Base-by-base conservation (phyloP, 2,113 vertebrate genomes). In the Brachirus orientalis region DNA sequence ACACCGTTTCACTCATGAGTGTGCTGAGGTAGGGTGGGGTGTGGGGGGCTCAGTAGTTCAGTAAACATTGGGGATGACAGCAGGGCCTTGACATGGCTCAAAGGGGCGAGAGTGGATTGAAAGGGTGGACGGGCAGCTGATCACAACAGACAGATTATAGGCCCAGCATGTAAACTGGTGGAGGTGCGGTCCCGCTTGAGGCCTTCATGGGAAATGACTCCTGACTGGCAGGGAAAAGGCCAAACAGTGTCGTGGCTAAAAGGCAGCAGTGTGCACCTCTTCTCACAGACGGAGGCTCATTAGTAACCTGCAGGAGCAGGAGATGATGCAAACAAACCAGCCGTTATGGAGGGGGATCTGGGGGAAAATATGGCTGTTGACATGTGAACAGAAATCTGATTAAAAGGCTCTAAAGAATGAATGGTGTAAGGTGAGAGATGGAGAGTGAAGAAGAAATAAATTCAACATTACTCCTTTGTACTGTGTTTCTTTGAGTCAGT, bases 121-220 rank as follows among this genome's bases (percentile, higher is more conserved):
- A 47, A 80, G 38, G 66, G 57, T 48, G 75, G 69, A 81, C 69
- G 19, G 76, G 67, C 58, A 64, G 76, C 61, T 90, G 90, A 95
- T 93, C 89, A 90, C 83, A 91, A 89, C 90, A 90, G 92, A 94
- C 87, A 91, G 91, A 90, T 87, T 86, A 88, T 76, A 90, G 90
- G 83, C 83, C 73, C 53, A 75, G 69, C 65, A 57, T 51, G 69
- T 71, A 47, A 54, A 65, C 41, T 0, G 45, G 68, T 48, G 75
- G 82, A 77, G 85, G 73, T 70, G 76, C 64, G 16, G 38, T 45
- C 50, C 22, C 1, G 65, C 68, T 86, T 92, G 92, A 94, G 88
- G 89, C 89, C 93, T 94, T 91, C 87, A 77, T 88, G 89, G 93
- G 93, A 96, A 95, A 95, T 94, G 91, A 94, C 89, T 93, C 91